Base-by-base conservation (phyloP, 2,888 invertebrate species). In the Cecidostiba fungosa region DNA sequence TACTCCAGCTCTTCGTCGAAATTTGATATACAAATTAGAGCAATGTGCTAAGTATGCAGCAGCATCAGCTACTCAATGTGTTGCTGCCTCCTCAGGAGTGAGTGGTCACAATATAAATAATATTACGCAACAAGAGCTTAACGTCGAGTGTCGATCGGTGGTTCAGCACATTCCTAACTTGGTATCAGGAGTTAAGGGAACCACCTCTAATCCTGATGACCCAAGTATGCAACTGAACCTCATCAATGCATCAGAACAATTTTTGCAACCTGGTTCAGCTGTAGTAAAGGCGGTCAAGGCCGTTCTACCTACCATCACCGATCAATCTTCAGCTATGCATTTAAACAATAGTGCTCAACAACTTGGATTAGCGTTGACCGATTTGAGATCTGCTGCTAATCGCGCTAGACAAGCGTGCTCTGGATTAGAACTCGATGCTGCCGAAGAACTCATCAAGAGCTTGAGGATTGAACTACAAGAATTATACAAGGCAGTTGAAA, bases 61-160 rank as follows among this genome's bases (percentile, higher is more conserved):
- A 0, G 96, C 98, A 0, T 97, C 97, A 82, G 98, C 98, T 0
- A 98, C 98, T 0, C 99, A 99, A 92, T 97, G 98, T 89, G 96
- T 99, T 88, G 96, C 97, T 0, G 97, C 98, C 0, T 97, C 98
- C 0, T 97, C 98, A 89, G 97, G 97, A 89, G 97, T 97, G 0
- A 95, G 95, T 1, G 95, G 95, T 36, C 95, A 97, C 93, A 97
- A 96, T 92, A 95, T 95, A 77, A 97, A 97, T 91, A 92, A 93
- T 14, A 92, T 94, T 3, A 95, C 95, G 39, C 95, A 97, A 94
- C 97, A 97, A 90, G 96, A 96, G 29, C 94, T 98, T 0, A 93
- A 96, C 84, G 95, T 95, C 80, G 97, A 98, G 90, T 97, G 97
- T 91, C 95, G 95, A 81, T 94, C 95, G 16, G 95, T 98, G 59